A percentile compares a stretch with the other conserved stretches of the same genome.
Conservation (phyloP, 2,888 invertebrate species). For the Dascillus cervinus region DNA sequence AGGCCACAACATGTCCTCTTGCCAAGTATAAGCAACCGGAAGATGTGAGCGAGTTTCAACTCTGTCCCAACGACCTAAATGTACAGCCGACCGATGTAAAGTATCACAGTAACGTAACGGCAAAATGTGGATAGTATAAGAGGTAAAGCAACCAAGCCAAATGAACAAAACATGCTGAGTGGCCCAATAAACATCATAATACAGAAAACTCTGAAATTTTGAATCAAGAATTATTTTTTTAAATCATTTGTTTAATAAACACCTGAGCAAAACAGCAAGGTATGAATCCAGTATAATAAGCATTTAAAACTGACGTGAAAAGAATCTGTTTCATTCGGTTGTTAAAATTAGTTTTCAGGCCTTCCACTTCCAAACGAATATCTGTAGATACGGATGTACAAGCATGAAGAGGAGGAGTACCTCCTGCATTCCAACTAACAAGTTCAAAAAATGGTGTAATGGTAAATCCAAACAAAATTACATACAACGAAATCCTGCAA, state of each 20-base stretch:
- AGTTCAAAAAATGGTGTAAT: slow-evolving; percentile 70
- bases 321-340: slow-evolving; percentile 81
- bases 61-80: slow-evolving; percentile 71
- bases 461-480: slow-evolving; percentile 73
- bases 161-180: slow-evolving; percentile 78
- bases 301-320: slow-evolving; percentile 67
- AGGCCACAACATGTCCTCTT: slow-evolving; percentile 59
- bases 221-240: background rate
- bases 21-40: slow-evolving; percentile 44
- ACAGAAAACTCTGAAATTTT: slow-evolving; percentile 53
- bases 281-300: slow-evolving; percentile 83
- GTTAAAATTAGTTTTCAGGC: slow-evolving; percentile 81
- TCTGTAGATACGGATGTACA: slow-evolving; percentile 65
- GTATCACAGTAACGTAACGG: slow-evolving; percentile 71
- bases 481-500: slow-evolving; percentile 65
- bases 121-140: slow-evolving; percentile 63
- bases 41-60: slow-evolving; percentile 41
- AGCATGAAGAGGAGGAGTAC: slow-evolving; percentile 63
- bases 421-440: slow-evolving; percentile 39
- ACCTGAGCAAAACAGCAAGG: slow-evolving; percentile 88
- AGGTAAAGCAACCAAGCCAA: slow-evolving; percentile 76
- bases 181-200: slow-evolving; percentile 79
- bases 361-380: slow-evolving; percentile 78
- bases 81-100: slow-evolving; percentile 81
- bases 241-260: slow-evolving; percentile 4